Conservation (phyloP, 1,140 invertebrate species). For the Drosophila tropicalis region DNA sequence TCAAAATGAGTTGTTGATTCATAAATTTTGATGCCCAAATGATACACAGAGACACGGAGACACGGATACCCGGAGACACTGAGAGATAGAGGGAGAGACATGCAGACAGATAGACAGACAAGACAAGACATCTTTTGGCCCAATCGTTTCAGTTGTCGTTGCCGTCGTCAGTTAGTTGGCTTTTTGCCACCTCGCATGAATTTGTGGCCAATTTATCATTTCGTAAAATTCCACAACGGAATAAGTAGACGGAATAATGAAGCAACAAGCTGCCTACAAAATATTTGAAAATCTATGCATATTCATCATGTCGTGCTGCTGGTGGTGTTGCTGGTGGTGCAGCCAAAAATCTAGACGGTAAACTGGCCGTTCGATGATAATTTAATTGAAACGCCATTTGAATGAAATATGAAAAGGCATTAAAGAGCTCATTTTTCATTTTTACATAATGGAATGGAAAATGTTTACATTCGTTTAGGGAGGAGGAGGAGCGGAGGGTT, state of each 20-base stretch:
- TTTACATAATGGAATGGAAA: slow-evolving; percentile 52
- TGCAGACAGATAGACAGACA: slow-evolving; percentile 28
- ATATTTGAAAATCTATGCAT: slow-evolving; percentile 60
- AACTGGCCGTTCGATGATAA: slow-evolving; percentile 70
- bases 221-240: slow-evolving; percentile 69
- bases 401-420: slow-evolving; percentile 19
- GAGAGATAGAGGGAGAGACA: slow-evolving; percentile 28
- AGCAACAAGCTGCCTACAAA: slow-evolving; percentile 63
- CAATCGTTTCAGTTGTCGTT: slow-evolving; percentile 37
- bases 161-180: slow-evolving; percentile 58
- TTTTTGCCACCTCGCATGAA: slow-evolving; percentile 71
- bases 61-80: too few species aligned
- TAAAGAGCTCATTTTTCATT: slow-evolving; percentile 56
- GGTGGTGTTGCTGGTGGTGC: neutral
- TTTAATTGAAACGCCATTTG: slow-evolving; percentile 63
- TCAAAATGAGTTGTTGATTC: slow-evolving; percentile 77
- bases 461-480: slow-evolving; percentile 53
- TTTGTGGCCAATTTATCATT: slow-evolving; percentile 79
- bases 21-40: slow-evolving; percentile 52
- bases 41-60: too few species aligned
- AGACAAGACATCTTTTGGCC: neutral
- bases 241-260: slow-evolving; percentile 46
- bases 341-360: slow-evolving; percentile 15
- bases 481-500: neutral
- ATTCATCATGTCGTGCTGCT: slow-evolving; percentile 38